Evolutionary conservation across 2,797 vertebrate genomes (phyloP).

Genomic region (Catharus ustulatus): DNA sequence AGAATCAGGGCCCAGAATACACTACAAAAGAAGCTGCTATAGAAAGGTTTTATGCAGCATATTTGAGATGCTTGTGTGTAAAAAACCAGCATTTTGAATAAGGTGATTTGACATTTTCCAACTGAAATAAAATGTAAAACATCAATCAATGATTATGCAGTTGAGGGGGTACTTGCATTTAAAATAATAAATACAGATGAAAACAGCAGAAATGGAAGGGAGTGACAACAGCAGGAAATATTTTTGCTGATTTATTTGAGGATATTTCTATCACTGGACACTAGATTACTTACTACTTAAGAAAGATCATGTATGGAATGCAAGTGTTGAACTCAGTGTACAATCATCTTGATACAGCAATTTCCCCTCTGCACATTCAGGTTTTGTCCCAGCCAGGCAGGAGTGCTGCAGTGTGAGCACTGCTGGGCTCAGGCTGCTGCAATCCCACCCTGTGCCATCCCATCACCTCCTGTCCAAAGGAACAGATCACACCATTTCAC

Average conservation of each 20-base stretch:
- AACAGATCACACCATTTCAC: not conserved
- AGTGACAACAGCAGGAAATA: not conserved
- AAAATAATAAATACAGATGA: not conserved
- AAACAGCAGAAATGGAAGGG: not conserved
- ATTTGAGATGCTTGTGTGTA: not conserved
- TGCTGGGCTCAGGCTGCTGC: not conserved
- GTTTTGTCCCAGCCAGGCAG: not conserved
- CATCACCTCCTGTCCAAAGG: not conserved
- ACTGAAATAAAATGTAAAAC: not conserved
- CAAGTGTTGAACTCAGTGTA: fast-evolving
- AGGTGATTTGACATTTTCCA: not conserved
- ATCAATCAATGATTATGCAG: not conserved
- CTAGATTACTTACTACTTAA: not conserved
- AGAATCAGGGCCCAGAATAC: not conserved
- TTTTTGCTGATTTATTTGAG: not conserved
- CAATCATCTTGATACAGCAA: not conserved
- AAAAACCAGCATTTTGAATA: not conserved
- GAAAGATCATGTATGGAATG: not conserved
- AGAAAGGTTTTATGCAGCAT: not conserved
- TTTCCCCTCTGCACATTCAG: not conserved
- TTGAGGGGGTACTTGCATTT: not conserved
- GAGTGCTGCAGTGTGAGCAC: not conserved
- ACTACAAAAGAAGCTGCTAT: fast-evolving
- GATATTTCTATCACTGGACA: not conserved
- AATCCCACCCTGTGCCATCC: not conserved